phyloP scores from a whole-genome alignment of 2,888 invertebrate genomes.

The Ochropleura leucogaster region DNA sequence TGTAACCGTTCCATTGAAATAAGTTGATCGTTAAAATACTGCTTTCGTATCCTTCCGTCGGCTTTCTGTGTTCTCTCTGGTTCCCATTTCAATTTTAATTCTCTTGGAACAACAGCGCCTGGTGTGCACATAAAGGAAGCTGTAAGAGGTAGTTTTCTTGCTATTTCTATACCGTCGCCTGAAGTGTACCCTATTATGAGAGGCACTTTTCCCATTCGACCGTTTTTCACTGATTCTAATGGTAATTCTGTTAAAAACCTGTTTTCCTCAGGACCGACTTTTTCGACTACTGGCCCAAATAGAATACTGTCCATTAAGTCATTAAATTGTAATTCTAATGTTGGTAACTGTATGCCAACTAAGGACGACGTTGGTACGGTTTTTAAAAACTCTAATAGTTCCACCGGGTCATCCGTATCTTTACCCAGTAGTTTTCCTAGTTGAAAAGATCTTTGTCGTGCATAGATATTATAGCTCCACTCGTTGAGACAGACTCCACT shows the following conservation, averaged over 20 bases:
- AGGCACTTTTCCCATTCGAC: conserved; percentile 79
- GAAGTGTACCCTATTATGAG: conserved; percentile 85
- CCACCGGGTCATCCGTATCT: conserved; percentile 80
- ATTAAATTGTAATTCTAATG: conserved; percentile 70
- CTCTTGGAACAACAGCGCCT: conserved; percentile 84
- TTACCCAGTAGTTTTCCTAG: conserved; percentile 83
- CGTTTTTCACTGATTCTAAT: conserved; percentile 74
- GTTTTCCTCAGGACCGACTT: conserved; percentile 72
- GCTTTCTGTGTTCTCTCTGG: conserved; percentile 70
- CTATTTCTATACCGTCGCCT: conserved; percentile 86
- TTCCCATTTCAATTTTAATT: conserved; percentile 80
- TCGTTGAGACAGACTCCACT: conserved; percentile 87
- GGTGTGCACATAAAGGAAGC: conserved; percentile 69
- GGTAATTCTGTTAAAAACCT: conserved; percentile 81
- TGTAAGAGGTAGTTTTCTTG: conserved; percentile 74
- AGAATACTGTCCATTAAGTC: conserved; percentile 81
- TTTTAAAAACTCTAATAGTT: conserved; percentile 81
- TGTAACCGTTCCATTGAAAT: conserved; percentile 76
- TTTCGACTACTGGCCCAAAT: conserved; percentile 87
- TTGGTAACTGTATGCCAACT: conserved; percentile 80
- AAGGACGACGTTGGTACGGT: conserved; percentile 77
- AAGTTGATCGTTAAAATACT: conserved; percentile 78
- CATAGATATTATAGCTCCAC: conserved; percentile 83
- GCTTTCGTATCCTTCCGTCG: conserved; percentile 79
- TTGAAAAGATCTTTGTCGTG: conserved; percentile 83